Conservation (phyloP, 2,113 vertebrate species). For the Strix aluco region DNA sequence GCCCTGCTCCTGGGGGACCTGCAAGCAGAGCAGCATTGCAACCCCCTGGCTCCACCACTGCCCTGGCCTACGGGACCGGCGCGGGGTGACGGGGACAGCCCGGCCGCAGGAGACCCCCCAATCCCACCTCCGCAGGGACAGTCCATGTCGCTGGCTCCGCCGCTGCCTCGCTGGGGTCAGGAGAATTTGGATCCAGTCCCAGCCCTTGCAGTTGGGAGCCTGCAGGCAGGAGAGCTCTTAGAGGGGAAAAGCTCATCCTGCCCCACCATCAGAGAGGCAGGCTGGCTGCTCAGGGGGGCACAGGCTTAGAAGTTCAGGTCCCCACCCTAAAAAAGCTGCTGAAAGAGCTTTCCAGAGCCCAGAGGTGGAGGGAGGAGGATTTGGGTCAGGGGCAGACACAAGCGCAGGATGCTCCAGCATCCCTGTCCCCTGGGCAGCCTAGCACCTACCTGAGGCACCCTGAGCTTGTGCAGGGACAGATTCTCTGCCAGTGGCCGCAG, state of each 20-base stretch:
- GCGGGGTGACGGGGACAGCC: rapidly evolving
- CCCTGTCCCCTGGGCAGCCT: not conserved
- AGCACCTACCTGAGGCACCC: constrained; percentile 13
- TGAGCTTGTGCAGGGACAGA: not conserved
- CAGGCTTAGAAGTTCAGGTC: not conserved
- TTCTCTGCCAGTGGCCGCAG: not conserved
- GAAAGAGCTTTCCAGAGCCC: not conserved
- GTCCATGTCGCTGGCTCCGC: rapidly evolving
- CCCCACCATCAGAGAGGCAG: not conserved
- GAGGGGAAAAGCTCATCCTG: not conserved
- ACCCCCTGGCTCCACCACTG: not conserved
- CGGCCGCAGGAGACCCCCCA: rapidly evolving
- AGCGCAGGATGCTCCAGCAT: not conserved
- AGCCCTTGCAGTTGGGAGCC: not conserved
- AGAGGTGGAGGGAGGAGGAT: not conserved
- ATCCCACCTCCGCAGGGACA: not conserved
- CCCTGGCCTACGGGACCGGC: rapidly evolving
- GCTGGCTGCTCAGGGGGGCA: rapidly evolving
- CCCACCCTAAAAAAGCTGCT: not conserved
- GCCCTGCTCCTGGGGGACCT: not conserved
- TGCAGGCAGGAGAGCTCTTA: not conserved
- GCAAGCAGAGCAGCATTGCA: not conserved
- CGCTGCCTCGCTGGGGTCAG: not conserved
- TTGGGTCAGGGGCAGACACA: not conserved
- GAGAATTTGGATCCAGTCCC: not conserved